These are phyloP conservation scores for Grammomys dolichurus DNA, from an alignment of 2,113 vertebrate genomes.

Conservation along the genomic window DNA sequence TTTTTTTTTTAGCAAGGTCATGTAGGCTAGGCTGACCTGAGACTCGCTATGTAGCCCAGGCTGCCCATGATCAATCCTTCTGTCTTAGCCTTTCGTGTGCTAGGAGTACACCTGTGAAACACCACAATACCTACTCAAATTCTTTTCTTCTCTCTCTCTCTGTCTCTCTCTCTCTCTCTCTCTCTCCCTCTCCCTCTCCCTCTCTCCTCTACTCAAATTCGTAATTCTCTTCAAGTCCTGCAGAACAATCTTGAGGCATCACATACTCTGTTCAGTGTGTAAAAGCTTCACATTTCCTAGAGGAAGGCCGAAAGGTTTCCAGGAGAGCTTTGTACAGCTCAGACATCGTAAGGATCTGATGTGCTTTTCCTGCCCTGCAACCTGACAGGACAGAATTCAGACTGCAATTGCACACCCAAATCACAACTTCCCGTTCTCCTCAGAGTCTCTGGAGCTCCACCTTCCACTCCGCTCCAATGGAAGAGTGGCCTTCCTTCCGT, in stretches of 20 bases:
- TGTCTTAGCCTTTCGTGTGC: neutral
- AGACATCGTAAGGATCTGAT: neutral
- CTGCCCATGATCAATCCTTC: neutral
- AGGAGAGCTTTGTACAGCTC: neutral
- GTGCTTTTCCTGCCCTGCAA: conserved; percentile 6
- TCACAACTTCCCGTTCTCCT: conserved; percentile 6
- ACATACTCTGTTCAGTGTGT: neutral
- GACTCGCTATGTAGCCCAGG: neutral
- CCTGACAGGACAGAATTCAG: neutral
- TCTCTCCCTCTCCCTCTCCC: too few relatives aligned
- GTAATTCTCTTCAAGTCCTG: conserved; percentile 55
- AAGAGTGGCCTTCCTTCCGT: neutral
- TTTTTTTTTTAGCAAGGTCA: neutral
- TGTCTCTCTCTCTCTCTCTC: neutral
- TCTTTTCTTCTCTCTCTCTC: conserved; percentile 37
- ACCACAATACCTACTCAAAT: neutral
- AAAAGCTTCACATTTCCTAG: neutral
- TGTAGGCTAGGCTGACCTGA: neutral
- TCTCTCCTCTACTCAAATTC: conserved; percentile 23
- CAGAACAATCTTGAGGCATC: neutral
- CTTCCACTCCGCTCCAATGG: neutral
- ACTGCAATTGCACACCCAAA: conserved; percentile 6
- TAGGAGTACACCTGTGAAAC: neutral
- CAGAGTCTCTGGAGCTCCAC: neutral
- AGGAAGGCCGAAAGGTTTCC: neutral